phyloP scores from a whole-genome alignment of 2,113 vertebrate species.

The Epinephelus cyanopodus region DNA sequence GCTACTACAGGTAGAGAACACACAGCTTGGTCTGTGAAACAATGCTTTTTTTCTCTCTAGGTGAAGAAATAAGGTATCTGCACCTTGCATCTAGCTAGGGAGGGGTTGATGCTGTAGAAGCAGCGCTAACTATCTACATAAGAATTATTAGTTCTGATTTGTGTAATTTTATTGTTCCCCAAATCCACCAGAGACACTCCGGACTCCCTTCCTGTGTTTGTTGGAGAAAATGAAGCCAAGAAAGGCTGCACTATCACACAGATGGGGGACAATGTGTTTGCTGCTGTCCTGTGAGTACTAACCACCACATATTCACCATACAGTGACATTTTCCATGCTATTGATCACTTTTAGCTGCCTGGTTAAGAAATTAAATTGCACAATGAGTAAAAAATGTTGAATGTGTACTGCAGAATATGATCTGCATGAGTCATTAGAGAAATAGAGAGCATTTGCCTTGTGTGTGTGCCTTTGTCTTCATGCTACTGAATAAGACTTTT shows the following conservation, averaged over 20 bases:
- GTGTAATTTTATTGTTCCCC: neutral
- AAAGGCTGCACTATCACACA: constrained; percentile 90
- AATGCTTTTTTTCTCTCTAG: too few relatives aligned
- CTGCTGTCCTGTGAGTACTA: constrained; percentile 92
- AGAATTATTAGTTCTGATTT: constrained; percentile 9
- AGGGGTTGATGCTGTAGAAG: neutral
- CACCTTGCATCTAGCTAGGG: too few relatives aligned
- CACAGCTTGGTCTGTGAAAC: neutral
- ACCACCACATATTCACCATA: neutral
- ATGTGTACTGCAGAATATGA: neutral
- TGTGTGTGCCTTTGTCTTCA: neutral
- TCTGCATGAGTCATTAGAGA: neutral
- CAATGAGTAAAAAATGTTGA: neutral
- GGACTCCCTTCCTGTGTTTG: constrained; percentile 91
- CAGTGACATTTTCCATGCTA: neutral
- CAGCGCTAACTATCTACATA: neutral
- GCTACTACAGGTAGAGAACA: constrained; percentile 93
- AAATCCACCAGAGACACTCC: constrained; percentile 88
- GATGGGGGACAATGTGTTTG: constrained; percentile 94
- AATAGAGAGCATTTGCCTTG: neutral
- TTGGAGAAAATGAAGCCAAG: constrained; percentile 93
- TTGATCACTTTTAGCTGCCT: neutral
- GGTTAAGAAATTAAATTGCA: neutral
- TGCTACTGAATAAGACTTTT: neutral
- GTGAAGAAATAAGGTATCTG: too few relatives aligned